Evolutionary conservation across 2,888 invertebrate species (phyloP).

Genomic region (Agriopis leucophaearia): DNA sequence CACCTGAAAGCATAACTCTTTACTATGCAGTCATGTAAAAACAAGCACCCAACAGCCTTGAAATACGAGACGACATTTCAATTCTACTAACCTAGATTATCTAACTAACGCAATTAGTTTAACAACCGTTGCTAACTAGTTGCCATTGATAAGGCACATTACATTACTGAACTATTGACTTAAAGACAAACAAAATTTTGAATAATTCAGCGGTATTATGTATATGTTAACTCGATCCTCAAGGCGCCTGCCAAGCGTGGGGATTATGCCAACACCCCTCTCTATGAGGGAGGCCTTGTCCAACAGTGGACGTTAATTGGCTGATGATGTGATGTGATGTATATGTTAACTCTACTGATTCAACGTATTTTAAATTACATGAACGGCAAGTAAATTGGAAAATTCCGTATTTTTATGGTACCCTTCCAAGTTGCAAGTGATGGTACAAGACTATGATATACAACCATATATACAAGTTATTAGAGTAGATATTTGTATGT

Average conservation of each 20-base stretch:
- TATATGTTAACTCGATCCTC: no score
- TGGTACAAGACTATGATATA: no score
- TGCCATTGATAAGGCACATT: conserved; percentile 40
- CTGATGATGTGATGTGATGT: no score
- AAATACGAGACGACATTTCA: conserved; percentile 13
- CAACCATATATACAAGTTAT: neutral
- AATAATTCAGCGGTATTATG: neutral
- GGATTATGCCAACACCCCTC: no score
- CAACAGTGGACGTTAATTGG: no score
- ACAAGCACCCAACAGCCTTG: conserved; percentile 3
- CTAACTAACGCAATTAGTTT: conserved; percentile 24
- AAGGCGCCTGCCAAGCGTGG: no score
- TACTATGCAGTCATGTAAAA: neutral
- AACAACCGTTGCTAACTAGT: conserved; percentile 24
- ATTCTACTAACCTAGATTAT: conserved; percentile 22
- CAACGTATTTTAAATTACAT: no score
- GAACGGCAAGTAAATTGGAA: no score
- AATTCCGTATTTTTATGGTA: no score
- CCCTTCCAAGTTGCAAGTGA: no score
- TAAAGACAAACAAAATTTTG: neutral
- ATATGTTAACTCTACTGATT: neutral
- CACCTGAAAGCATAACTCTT: no score
- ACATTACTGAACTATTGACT: conserved; percentile 19
- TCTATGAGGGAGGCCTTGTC: no score
- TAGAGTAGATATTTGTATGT: neutral